Evolutionary conservation across 2,797 vertebrate species (phyloP).

Genomic region (Aulostomus chinensis): DNA sequence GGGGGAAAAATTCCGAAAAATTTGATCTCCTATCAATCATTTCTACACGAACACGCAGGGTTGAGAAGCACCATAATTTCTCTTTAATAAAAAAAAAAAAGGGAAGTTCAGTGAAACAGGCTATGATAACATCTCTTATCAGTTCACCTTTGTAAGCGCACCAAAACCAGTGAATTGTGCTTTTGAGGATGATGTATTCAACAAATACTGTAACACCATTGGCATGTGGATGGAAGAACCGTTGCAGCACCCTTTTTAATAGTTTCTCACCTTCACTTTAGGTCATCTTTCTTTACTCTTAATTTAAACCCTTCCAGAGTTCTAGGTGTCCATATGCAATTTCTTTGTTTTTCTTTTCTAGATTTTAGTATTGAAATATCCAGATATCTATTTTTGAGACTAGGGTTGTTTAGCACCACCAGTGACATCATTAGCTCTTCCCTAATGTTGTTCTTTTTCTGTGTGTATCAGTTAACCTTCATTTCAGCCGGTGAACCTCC

Average conservation of each 20-base stretch:
- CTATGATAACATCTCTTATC: conserved; percentile 22
- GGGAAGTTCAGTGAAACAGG: conserved; percentile 1
- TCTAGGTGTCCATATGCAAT: conserved; percentile 35
- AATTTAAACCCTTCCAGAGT: conserved; percentile 13
- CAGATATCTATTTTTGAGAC: conserved; percentile 33
- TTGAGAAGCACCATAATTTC: no score
- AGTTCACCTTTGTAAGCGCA: conserved; percentile 33
- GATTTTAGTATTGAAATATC: conserved; percentile 17
- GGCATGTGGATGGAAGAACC: conserved; percentile 71
- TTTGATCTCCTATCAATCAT: no score
- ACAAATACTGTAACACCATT: conserved; percentile 45
- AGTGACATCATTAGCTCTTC: conserved; percentile 35
- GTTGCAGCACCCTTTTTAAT: conserved; percentile 61
- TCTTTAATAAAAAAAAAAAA: conserved; percentile 1
- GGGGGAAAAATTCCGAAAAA: no score
- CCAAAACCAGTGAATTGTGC: conserved; percentile 49
- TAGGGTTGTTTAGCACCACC: conserved; percentile 30
- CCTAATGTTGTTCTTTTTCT: conserved; percentile 8
- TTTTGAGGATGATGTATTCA: conserved; percentile 19
- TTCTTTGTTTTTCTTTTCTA: conserved; percentile 29
- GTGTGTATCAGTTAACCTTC: conserved; percentile 12
- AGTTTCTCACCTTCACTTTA: conserved; percentile 12
- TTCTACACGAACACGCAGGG: no score
- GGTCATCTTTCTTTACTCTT: conserved; percentile 11
- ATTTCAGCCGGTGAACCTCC: conserved; percentile 35